These are phyloP conservation scores for Paraplagusia blochii DNA, from an alignment of 2,113 vertebrate species.

Conservation along the genomic window DNA sequence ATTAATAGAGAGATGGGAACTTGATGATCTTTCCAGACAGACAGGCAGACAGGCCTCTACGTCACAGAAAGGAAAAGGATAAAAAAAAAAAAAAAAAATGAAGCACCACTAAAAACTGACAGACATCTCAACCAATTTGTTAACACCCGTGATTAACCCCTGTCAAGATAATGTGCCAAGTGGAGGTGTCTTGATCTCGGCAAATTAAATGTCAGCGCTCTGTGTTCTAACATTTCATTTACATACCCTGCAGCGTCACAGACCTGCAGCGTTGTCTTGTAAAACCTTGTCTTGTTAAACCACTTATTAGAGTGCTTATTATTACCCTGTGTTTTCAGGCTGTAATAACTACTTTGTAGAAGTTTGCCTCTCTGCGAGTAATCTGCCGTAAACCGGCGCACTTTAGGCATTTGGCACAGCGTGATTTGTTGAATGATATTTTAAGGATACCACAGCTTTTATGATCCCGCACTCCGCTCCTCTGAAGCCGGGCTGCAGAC, in stretches of 20 bases:
- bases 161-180: conserved; percentile 45
- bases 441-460: conserved; percentile 4
- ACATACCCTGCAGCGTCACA: conserved; percentile 44
- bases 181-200: conserved; percentile 39
- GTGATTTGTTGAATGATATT: conserved; percentile 23
- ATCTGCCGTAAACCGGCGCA: background rate
- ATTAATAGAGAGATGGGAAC: conserved; percentile 26
- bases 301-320: conserved; percentile 46
- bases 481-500: conserved; percentile 9
- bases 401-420: background rate
- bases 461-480: background rate
- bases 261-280: conserved; percentile 44
- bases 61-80: background rate
- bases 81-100: background rate
- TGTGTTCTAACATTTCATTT: conserved; percentile 20
- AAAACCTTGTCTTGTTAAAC: conserved; percentile 47
- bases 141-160: conserved; percentile 50
- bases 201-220: conserved; percentile 55
- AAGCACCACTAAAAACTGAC: conserved; percentile 24
- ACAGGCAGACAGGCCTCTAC: background rate
- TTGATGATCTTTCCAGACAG: conserved; percentile 20
- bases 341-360: conserved; percentile 9
- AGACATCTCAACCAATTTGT: conserved; percentile 42
- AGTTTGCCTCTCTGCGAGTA: conserved; percentile 5
- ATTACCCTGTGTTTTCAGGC: conserved; percentile 14